Conservation (phyloP, 92 coral and sea anemone species). For the Paramuricea clavata region DNA sequence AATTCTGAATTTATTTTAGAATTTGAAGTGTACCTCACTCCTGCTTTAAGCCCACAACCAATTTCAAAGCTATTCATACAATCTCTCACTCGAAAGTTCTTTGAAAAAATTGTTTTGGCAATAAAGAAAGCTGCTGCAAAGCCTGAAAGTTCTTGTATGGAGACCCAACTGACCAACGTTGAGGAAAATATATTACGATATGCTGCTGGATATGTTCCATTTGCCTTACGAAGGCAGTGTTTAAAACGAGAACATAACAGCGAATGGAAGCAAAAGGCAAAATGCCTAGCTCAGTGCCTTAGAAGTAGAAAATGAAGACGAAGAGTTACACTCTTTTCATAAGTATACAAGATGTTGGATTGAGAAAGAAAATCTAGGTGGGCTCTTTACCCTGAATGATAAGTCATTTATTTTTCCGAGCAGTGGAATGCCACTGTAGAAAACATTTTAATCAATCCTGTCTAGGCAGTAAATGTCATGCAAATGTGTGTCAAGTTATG, state of each 20-base stretch:
- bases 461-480: background rate
- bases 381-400: slow-evolving; percentile 15
- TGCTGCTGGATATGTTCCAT: slow-evolving; percentile 52
- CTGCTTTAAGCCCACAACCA: background rate
- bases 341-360: slow-evolving; percentile 47
- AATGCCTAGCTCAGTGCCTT: background rate
- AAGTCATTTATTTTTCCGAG: slow-evolving; percentile 17
- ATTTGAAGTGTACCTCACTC: background rate
- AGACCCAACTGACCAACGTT: background rate
- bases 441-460: background rate
- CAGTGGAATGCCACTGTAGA: slow-evolving; percentile 26
- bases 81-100: background rate
- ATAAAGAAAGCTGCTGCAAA: background rate
- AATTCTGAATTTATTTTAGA: background rate
- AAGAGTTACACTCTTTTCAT: background rate
- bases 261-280: background rate
- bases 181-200: slow-evolving; percentile 51
- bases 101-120: slow-evolving; percentile 4
- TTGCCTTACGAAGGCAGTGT: slow-evolving; percentile 6
- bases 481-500: slow-evolving; percentile 19
- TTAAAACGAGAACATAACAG: background rate
- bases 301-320: background rate
- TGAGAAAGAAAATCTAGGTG: slow-evolving; percentile 13
- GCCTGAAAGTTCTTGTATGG: background rate
- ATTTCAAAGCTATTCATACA: background rate